Evolutionary conservation across 2,888 invertebrate genomes (phyloP), one percentile per base, ranked within the genome.

Genomic region (Aplocera efformata): DNA sequence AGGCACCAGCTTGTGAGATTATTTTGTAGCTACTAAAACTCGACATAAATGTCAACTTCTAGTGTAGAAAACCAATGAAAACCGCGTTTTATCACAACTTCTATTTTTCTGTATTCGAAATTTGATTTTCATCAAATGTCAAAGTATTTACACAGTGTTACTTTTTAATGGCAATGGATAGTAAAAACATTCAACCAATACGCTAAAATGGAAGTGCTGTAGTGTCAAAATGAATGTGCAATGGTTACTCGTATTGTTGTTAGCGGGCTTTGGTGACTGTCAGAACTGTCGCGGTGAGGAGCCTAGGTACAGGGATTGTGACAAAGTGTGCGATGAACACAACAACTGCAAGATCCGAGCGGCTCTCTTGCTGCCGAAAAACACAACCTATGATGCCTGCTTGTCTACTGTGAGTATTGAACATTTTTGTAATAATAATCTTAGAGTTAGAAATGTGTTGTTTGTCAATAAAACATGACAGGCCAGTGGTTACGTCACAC

Each of bases 331-430:
- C 53, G 80, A 80, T 48, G 64, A 58, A 1, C 61, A 77, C 24
- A 88, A 84, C 3, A 70, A 65, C 3, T 94, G 94, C 63, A 90
- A 89, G 28, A 85, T 94, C 26, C 85, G 91, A 34, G 91, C 92
- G 0, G 91, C 92, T 1, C 79, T 94, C 10, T 75, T 94, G 46
- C 69, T 94, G 41, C 93, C 94, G 0, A 86, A 88, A 35, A 90
- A 90, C 58, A 78, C 85, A 11, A 69, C 72, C 0, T 89, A 85
- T 32, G 84, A 89, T 48, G 91, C 89, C 9, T 91, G 89, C 40
- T 72, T 89, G 65, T 76, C 82, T 7, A 86, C 74, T 56, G 91
- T 91, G 49, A 79, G 86, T 77, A 61, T n/a, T n/a, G n/a, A n/a
- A n/a, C n/a, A n/a, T n/a, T n/a, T 41, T 10, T n/a, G 3, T 25